These are phyloP conservation scores for Agrotis puta DNA, from an alignment of 2,888 invertebrate genomes.

Conservation along the genomic window DNA sequence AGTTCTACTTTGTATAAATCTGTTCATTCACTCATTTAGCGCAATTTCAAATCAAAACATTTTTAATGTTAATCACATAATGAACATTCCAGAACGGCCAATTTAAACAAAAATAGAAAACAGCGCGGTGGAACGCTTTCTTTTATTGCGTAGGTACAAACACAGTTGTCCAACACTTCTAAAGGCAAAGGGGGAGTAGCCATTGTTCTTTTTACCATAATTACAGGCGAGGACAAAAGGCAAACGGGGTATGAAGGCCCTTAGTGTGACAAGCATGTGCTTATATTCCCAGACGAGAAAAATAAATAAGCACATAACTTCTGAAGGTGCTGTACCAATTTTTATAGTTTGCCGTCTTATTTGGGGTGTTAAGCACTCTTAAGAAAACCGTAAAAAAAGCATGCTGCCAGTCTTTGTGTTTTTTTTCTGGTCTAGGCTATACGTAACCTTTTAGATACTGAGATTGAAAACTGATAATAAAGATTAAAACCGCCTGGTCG, in stretches of 20 bases:
- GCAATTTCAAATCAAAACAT: no score
- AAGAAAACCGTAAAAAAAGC: no score
- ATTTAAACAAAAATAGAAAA: not conserved
- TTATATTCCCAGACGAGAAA: constrained; percentile 31
- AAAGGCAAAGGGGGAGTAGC: not conserved
- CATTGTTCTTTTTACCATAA: constrained; percentile 42
- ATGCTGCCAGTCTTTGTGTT: no score
- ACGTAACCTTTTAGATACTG: no score
- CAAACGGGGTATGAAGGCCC: constrained; percentile 8
- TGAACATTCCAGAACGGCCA: no score
- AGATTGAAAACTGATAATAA: no score
- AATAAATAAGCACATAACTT: not conserved
- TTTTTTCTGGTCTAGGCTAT: no score
- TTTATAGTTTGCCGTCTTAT: not conserved
- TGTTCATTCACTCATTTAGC: no score
- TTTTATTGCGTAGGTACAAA: constrained; percentile 5
- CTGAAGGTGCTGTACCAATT: not conserved
- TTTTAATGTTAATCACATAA: no score
- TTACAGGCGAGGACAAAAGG: constrained; percentile 43
- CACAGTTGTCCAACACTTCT: not conserved
- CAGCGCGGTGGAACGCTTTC: not conserved
- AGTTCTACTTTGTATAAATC: no score
- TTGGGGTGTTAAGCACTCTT: not conserved
- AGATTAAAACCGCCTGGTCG: no score
- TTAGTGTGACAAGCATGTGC: constrained; percentile 28